Evolutionary conservation across 1,140 invertebrate genomes (phyloP).

Genomic region (Thaumetopoea pityocampa): DNA sequence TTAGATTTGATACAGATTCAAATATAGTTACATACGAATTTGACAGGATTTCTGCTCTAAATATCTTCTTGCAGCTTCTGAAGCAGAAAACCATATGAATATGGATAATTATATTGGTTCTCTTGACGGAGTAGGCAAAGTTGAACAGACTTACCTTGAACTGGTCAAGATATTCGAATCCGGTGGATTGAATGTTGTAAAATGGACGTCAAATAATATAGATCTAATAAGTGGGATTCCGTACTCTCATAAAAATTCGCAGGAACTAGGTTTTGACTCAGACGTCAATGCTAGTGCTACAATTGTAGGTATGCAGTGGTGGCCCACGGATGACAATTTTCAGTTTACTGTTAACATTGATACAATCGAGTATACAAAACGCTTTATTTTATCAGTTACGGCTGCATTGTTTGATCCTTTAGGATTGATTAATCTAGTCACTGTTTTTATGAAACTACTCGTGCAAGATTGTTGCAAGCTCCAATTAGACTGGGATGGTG

Average conservation of each 20-base stretch:
- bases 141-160: not conserved
- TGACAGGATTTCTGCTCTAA: constrained; percentile 27
- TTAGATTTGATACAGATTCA: too few species aligned
- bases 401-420: constrained; percentile 8
- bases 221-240: not conserved
- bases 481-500: constrained; percentile 10
- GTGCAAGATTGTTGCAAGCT: constrained; percentile 6
- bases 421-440: constrained; percentile 5
- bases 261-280: not conserved
- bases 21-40: constrained; percentile 26
- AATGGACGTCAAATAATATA: constrained; percentile 12
- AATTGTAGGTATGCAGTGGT: too few species aligned
- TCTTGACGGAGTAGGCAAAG: not conserved
- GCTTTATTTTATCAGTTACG: constrained; percentile 1
- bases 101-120: constrained; percentile 12
- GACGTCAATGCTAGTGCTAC: not conserved
- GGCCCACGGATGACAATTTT: constrained; percentile 5
- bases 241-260: not conserved
- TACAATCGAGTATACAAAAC: constrained; percentile 1
- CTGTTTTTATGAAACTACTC: constrained; percentile 4
- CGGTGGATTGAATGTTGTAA: constrained; percentile 6
- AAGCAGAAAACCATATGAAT: too few species aligned
- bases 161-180: constrained; percentile 7
- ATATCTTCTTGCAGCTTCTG: not conserved
- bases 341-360: not conserved